Evolutionary conservation across 64 coral and sea anemone species (phyloP).

Genomic region (Dendrophyllia cribrosa): DNA sequence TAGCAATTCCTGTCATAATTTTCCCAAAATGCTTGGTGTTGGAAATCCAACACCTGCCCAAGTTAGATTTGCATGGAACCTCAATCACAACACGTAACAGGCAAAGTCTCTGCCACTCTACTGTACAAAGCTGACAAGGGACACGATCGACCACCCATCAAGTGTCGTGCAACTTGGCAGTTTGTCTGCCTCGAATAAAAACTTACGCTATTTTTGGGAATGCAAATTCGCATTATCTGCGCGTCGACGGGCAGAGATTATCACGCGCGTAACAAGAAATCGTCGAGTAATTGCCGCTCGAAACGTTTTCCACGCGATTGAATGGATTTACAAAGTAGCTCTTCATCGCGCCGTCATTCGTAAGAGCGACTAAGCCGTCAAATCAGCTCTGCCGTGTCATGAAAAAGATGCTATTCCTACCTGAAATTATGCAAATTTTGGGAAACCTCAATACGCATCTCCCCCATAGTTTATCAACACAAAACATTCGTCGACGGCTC

Average conservation of each 20-base stretch:
- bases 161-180: not conserved
- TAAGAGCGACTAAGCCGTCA: slow-evolving; percentile 5
- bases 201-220: slow-evolving; percentile 25
- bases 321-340: not conserved
- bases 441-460: slow-evolving; percentile 74
- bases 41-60: slow-evolving; percentile 82
- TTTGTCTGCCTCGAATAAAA: slow-evolving; percentile 35
- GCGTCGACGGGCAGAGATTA: slow-evolving; percentile 2
- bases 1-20: slow-evolving; percentile 73
- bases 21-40: slow-evolving; percentile 71
- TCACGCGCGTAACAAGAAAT: slow-evolving; percentile 24
- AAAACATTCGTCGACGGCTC: slow-evolving; percentile 53
- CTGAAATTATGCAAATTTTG: slow-evolving; percentile 93
- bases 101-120: not conserved
- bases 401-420: slow-evolving; percentile 72
- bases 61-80: slow-evolving; percentile 75
- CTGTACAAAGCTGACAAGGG: not conserved
- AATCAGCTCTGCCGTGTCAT: slow-evolving; percentile 62
- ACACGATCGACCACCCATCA: slow-evolving; percentile 32
- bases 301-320: not conserved
- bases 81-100: not conserved
- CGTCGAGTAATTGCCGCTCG: not conserved
- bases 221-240: slow-evolving; percentile 26
- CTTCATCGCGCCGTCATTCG: not conserved
- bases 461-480: slow-evolving; percentile 75